phyloP scores from a whole-genome alignment of 53 echinoderm and acorn worm species.

The Echinarachnius parma region DNA sequence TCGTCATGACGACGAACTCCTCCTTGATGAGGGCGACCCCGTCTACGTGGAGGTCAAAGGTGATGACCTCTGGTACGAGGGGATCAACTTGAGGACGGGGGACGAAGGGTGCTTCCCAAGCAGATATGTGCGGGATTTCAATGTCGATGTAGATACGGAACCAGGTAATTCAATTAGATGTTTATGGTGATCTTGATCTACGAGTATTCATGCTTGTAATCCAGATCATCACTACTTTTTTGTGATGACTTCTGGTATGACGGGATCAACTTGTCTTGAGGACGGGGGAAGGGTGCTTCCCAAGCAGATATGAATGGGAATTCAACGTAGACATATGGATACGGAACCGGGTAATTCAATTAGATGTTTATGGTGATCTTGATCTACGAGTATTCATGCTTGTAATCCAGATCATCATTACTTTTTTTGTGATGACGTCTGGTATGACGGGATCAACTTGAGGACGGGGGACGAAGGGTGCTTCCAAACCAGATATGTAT shows the following conservation, averaged over 20 bases:
- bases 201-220: no score
- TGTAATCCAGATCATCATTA: no score
- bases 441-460: conserved; percentile 93
- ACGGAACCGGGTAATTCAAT: conserved; percentile 71
- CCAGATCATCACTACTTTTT: no score
- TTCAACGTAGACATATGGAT: conserved; percentile 76
- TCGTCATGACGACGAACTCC: conserved; percentile 88
- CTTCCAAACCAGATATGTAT: conserved; percentile 77
- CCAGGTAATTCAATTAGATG: conserved; percentile 79
- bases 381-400: no score
- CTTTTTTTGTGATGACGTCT: conserved; percentile 87
- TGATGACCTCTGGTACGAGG: conserved; percentile 92
- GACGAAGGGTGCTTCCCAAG: conserved; percentile 93
- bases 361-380: no score
- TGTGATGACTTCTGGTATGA: conserved; percentile 94
- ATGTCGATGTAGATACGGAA: conserved; percentile 70
- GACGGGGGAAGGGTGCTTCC: conserved; percentile 90
- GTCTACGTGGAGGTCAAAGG: conserved; percentile 82
- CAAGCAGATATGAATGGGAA: conserved; percentile 71
- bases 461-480: conserved; percentile 91
- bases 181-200: no score
- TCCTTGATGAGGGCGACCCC: conserved; percentile 77
- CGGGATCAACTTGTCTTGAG: conserved; percentile 89
- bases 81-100: conserved; percentile 88
- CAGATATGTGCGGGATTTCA: conserved; percentile 73